Conservation (phyloP, 2,888 invertebrate genomes). For the Celastrina argiolus region DNA sequence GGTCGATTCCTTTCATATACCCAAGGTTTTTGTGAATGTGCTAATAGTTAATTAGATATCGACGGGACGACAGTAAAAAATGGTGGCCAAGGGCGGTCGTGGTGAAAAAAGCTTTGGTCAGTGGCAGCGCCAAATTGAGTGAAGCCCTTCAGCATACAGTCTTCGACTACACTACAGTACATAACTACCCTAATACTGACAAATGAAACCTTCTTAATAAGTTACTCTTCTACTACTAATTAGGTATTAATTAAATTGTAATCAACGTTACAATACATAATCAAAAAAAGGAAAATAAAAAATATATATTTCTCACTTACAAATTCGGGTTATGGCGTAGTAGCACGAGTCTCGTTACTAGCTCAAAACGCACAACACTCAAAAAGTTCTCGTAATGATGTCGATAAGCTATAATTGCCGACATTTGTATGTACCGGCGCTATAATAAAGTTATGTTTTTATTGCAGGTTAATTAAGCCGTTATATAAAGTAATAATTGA, state of each 20-base stretch:
- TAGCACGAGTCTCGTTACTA: slow-evolving; percentile 13
- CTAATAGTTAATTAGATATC: no score
- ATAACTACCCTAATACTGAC: no score
- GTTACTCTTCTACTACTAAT: not conserved
- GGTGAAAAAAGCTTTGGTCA: no score
- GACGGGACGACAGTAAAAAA: no score
- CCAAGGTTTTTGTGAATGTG: not conserved
- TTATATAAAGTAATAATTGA: slow-evolving; percentile 17
- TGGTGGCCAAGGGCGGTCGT: no score
- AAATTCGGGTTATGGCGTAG: not conserved
- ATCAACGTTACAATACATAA: not conserved
- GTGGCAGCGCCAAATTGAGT: no score
- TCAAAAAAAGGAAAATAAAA: not conserved
- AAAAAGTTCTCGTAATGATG: slow-evolving; percentile 15
- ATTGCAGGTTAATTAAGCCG: slow-evolving; percentile 16
- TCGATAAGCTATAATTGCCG: slow-evolving; percentile 19
- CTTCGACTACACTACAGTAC: no score
- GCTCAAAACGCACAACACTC: slow-evolving; percentile 8
- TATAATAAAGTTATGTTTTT: slow-evolving; percentile 17
- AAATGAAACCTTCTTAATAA: not conserved
- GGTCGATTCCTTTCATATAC: no score
- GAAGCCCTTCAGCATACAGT: no score
- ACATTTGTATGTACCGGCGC: slow-evolving; percentile 2
- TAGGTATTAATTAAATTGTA: not conserved
- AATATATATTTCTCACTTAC: not conserved